phyloP scores from a whole-genome alignment of 2,797 vertebrate genomes.

The Myotis myotis region DNA sequence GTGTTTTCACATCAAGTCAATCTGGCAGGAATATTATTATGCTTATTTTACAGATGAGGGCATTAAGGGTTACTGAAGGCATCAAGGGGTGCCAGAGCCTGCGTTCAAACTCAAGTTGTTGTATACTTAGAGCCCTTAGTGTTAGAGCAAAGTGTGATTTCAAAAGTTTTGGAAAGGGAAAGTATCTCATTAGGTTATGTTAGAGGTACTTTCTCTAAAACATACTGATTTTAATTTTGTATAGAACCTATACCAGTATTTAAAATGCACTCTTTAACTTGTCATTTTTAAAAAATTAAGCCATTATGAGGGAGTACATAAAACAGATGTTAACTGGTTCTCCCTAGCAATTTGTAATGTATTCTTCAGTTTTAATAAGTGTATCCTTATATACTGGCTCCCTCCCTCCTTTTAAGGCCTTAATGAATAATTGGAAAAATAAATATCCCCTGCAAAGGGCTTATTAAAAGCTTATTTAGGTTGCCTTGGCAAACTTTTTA shows the following conservation, averaged over 20 bases:
- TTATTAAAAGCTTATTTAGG: not conserved
- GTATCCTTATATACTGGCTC: not conserved
- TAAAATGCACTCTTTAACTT: slow-evolving; percentile 1
- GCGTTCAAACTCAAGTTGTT: not conserved
- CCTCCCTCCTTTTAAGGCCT: not conserved
- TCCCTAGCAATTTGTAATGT: not conserved
- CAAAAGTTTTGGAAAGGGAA: slow-evolving; percentile 5
- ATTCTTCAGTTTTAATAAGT: not conserved
- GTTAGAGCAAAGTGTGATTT: not conserved
- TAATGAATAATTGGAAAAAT: not conserved
- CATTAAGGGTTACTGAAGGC: not conserved
- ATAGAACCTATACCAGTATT: slow-evolving; percentile 14
- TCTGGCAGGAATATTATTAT: not conserved
- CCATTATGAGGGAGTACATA: not conserved
- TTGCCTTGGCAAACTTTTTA: not conserved
- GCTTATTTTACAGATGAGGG: not conserved
- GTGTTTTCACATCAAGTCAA: not conserved
- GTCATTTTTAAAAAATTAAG: slow-evolving; percentile 8
- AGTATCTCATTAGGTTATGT: not conserved
- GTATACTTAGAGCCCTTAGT: not conserved
- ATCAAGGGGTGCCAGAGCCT: not conserved
- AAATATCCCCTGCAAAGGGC: not conserved
- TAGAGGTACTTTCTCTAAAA: slow-evolving; percentile 36
- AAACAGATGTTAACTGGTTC: not conserved
- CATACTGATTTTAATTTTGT: slow-evolving; percentile 8